Base-by-base conservation (phyloP, 2,113 vertebrate genomes). In the Saccopteryx leptura region DNA sequence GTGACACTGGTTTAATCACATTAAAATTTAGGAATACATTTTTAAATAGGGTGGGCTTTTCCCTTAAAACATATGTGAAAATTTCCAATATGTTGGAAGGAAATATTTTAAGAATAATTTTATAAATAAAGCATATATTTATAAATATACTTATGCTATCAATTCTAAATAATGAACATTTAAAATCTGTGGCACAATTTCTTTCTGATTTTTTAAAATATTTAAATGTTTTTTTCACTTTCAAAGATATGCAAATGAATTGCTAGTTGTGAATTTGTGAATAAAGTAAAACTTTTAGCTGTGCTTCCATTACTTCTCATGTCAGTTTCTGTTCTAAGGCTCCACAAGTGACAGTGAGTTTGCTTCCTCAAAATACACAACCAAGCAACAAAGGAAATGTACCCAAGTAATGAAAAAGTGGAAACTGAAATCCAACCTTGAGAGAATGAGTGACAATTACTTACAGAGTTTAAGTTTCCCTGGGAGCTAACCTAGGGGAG, bases 91-190 rank as follows among this genome's bases (percentile, higher is more conserved):
- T 72, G 76, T 95, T 97, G 83, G 86, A 98, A 98, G 96, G 83
- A 98, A 91, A 88, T 97, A 71, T 84, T 24, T 94, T 90, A 56
- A 97, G 90, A 66, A 90, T 87, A 95, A 97, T 98, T 98, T 94
- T 92, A 94, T 80, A 93, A 97, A 76, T 88, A 96, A 98, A 97
- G 54, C 58, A 96, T 91, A 93, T 95, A 85, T 97, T 98, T 98
- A 95, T 98, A 98, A 96, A 92, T 98, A 98, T 95, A 98, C 98
- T 98, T 98, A 98, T 97, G 96, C 97, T 96, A 97, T 96, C 96
- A 98, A n/a, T 65, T 88, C 84, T 95, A 94, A 93, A 87, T 87
- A 96, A 93, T 91, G 56, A 97, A 97, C 63, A 97, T 98, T 97
- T 84, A 88, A 96, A 97, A 52, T 88, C 89, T 95, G 81, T 97